Evolutionary conservation across 2,797 vertebrate species (phyloP).

Genomic region (Spinibarbus caldwelli): DNA sequence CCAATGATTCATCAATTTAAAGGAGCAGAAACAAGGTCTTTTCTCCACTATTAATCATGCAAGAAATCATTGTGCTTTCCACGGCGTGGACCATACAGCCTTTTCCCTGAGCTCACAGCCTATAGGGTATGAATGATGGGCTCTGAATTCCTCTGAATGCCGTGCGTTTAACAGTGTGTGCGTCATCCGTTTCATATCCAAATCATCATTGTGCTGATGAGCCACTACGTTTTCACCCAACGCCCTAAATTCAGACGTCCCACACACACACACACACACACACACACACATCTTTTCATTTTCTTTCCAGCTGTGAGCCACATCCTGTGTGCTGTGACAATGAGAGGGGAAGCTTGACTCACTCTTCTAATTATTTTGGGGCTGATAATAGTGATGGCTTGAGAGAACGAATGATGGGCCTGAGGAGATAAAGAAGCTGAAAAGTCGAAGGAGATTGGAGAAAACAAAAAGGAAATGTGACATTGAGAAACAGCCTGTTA

Average conservation of each 20-base stretch:
- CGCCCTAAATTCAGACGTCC: slow-evolving; percentile 13
- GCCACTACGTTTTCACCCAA: not conserved
- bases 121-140: too few relatives aligned
- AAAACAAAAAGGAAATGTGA: not conserved
- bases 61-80: slow-evolving; percentile 68
- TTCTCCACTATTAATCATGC: slow-evolving; percentile 63
- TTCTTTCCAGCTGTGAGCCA: slow-evolving; percentile 43
- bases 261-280: too few relatives aligned
- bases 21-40: slow-evolving; percentile 74
- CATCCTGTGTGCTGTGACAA: slow-evolving; percentile 82
- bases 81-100: slow-evolving; percentile 44
- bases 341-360: slow-evolving; percentile 13
- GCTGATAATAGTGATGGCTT: not conserved
- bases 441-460: not conserved
- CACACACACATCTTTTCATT: slow-evolving; percentile 11
- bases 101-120: slow-evolving; percentile 57
- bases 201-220: slow-evolving; percentile 27
- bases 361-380: not conserved
- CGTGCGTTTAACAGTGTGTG: not conserved
- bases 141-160: slow-evolving; percentile 7
- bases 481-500: not conserved
- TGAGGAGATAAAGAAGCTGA: slow-evolving; percentile 3
- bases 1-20: slow-evolving; percentile 81
- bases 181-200: slow-evolving; percentile 21
- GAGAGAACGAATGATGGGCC: slow-evolving; percentile 14